A percentile compares a stretch with the other conserved stretches of the same genome.
Evolutionary conservation across 2,113 vertebrate species (phyloP).

Genomic region (Sceloporus tristichus): DNA sequence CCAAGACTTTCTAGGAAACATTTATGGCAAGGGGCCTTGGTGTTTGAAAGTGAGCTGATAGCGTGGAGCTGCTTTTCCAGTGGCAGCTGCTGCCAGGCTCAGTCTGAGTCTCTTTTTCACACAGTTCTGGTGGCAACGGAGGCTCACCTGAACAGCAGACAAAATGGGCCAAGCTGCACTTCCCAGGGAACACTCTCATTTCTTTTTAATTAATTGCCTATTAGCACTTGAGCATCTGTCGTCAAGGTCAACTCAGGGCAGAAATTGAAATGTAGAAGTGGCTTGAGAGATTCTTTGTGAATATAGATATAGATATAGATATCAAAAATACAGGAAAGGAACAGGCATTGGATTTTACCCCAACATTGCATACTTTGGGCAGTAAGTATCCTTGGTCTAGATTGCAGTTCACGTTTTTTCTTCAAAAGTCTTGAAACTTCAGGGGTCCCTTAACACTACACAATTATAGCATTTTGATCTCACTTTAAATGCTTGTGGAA

Average conservation of each 20-base stretch:
- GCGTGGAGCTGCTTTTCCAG: not conserved
- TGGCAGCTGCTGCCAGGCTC: not conserved
- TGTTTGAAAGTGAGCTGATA: not conserved
- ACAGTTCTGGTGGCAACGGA: not conserved
- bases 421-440: not conserved
- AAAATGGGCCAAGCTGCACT: not conserved
- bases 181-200: slow-evolving; percentile 13
- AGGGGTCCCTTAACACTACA: not conserved
- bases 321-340: not conserved
- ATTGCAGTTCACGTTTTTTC: not conserved
- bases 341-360: not conserved
- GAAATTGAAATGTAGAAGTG: slow-evolving; percentile 33
- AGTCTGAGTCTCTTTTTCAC: rapidly evolving
- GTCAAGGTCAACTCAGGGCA: not conserved
- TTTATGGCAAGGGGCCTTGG: not conserved
- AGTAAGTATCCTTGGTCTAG: not conserved
- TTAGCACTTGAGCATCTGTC: not conserved
- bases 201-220: slow-evolving; percentile 23
- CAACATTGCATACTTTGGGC: not conserved
- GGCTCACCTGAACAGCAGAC: not conserved
- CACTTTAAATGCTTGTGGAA: too few species aligned
- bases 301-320: not conserved
- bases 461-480: too few species aligned
- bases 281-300: not conserved
- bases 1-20: not conserved